Evolutionary conservation across 2,888 invertebrate genomes (phyloP).

Genomic region (Nephrotoma flavescens): DNA sequence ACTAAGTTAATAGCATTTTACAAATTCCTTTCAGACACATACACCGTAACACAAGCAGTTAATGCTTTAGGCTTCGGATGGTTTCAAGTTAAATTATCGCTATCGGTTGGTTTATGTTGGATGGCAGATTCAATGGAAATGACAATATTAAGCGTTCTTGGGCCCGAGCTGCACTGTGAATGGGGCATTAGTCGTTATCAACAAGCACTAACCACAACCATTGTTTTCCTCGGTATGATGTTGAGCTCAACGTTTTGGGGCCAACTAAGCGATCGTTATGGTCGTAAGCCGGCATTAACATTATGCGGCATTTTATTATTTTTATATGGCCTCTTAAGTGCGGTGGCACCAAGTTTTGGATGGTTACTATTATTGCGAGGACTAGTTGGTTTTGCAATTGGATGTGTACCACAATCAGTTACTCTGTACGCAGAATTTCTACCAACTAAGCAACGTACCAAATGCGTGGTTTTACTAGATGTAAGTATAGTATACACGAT

Average conservation of each 20-base stretch:
- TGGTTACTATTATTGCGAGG: slow-evolving; percentile 85
- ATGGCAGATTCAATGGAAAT: slow-evolving; percentile 99
- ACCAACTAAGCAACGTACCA: slow-evolving; percentile 83
- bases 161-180: slow-evolving; percentile 86
- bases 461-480: slow-evolving; percentile 88
- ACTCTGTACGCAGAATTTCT: slow-evolving; percentile 93
- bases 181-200: slow-evolving; percentile 81
- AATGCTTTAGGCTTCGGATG: slow-evolving; percentile 77
- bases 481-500: slow-evolving; percentile 39
- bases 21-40: slow-evolving; percentile 50
- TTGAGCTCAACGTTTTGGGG: slow-evolving; percentile 93
- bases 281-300: slow-evolving; percentile 64
- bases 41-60: slow-evolving; percentile 74
- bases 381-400: slow-evolving; percentile 89
- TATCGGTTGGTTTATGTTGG: slow-evolving; percentile 78
- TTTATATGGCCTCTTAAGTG: slow-evolving; percentile 80
- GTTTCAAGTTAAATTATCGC: slow-evolving; percentile 73
- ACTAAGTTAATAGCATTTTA: background rate
- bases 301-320: slow-evolving; percentile 81
- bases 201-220: slow-evolving; percentile 84
- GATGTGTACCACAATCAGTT: slow-evolving; percentile 95
- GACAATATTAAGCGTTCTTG: slow-evolving; percentile 87
- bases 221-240: slow-evolving; percentile 96
- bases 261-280: slow-evolving; percentile 84
- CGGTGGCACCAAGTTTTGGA: slow-evolving; percentile 79